phyloP scores from a whole-genome alignment of 2,113 vertebrate genomes.

The Trichechus manatus region DNA sequence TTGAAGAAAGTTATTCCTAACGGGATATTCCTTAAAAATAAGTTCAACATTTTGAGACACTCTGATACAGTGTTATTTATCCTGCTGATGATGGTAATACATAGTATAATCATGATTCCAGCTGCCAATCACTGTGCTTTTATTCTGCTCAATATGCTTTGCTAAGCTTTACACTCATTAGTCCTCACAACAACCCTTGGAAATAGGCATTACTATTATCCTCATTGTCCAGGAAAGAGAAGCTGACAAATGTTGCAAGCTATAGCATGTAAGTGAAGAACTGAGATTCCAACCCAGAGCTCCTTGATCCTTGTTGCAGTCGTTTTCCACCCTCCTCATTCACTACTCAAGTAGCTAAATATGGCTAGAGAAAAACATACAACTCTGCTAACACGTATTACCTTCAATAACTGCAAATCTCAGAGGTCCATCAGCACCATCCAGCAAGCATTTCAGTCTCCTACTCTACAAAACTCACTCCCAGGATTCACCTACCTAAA shows the following conservation, averaged over 20 bases:
- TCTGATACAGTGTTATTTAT: neutral
- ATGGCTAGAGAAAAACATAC: neutral
- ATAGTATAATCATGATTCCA: neutral
- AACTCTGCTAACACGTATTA: neutral
- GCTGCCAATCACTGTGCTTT: neutral
- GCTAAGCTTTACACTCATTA: neutral
- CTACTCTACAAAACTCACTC: neutral
- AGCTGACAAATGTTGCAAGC: neutral
- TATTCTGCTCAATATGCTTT: neutral
- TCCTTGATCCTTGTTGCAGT: neutral
- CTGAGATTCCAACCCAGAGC: neutral
- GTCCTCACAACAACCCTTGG: neutral
- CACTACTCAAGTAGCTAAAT: neutral
- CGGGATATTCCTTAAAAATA: neutral
- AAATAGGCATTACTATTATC: neutral
- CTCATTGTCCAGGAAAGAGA: neutral
- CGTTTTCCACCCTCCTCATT: neutral
- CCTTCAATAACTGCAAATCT: neutral
- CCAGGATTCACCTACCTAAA: neutral
- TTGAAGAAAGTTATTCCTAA: neutral
- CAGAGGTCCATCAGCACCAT: neutral
- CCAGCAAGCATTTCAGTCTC: neutral
- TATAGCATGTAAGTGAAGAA: neutral
- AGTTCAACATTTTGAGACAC: neutral
- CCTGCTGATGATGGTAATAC: neutral